phyloP scores from a whole-genome alignment of 1,140 invertebrate species.

The Orussus abietinus region DNA sequence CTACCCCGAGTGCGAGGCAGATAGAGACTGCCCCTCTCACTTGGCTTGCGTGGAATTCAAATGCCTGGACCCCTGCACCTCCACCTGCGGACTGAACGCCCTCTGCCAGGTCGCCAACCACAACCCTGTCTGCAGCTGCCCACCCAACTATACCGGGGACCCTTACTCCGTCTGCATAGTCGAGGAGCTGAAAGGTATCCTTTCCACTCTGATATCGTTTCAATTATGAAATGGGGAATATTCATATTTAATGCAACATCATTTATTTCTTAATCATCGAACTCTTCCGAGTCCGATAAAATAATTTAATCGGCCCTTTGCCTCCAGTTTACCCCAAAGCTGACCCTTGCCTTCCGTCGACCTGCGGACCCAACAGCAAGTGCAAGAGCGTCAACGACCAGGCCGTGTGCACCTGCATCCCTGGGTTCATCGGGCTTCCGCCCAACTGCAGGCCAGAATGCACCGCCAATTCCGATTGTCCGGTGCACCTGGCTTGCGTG shows the following conservation, averaged over 20 bases:
- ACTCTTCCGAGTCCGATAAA: too few relatives aligned
- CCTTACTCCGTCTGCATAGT: constrained; percentile 64
- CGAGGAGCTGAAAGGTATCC: constrained; percentile 28
- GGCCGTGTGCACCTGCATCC: constrained; percentile 57
- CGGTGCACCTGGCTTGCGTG: constrained; percentile 54
- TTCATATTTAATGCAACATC: neutral
- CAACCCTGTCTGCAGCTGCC: constrained; percentile 72
- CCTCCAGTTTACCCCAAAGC: neutral
- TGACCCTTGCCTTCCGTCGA: constrained; percentile 56
- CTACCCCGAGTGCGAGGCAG: constrained; percentile 71
- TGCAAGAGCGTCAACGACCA: constrained; percentile 53
- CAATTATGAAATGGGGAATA: neutral
- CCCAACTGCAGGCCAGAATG: constrained; percentile 58
- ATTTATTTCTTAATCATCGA: too few relatives aligned
- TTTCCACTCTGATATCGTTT: too few relatives aligned
- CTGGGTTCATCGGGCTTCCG: constrained; percentile 54
- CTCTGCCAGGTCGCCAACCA: constrained; percentile 71
- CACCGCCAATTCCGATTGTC: constrained; percentile 57
- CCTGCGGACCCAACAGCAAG: constrained; percentile 59
- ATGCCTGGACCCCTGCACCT: constrained; percentile 73
- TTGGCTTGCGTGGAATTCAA: constrained; percentile 71
- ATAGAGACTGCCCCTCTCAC: constrained; percentile 67
- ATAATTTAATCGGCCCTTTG: neutral
- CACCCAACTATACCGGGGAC: constrained; percentile 70
- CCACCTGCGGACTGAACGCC: constrained; percentile 69